phyloP scores from a whole-genome alignment of 2,113 vertebrate species.

The Phocoena sinus region DNA sequence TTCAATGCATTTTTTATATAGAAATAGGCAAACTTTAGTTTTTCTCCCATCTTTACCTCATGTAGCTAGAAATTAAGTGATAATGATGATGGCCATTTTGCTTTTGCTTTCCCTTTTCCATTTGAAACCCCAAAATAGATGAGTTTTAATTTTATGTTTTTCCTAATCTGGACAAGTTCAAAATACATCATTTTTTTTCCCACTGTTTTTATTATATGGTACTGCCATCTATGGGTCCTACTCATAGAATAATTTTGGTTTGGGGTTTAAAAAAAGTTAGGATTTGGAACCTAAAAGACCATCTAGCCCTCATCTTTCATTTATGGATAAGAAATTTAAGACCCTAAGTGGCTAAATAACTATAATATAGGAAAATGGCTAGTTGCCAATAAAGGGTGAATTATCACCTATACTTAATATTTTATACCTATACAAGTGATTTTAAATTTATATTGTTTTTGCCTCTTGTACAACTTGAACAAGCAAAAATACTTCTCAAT shows the following conservation, averaged over 20 bases:
- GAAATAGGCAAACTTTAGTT: not conserved
- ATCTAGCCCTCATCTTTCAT: not conserved
- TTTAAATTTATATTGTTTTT: not conserved
- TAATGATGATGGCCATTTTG: not conserved
- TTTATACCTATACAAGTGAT: not conserved
- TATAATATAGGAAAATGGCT: not conserved
- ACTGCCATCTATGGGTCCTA: slow-evolving; percentile 62
- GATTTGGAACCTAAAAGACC: not conserved
- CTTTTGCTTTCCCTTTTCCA: not conserved
- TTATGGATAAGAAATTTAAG: not conserved
- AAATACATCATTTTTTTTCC: not conserved
- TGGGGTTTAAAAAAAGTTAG: not conserved
- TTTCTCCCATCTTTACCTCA: not conserved
- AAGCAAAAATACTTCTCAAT: not conserved
- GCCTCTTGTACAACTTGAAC: not conserved
- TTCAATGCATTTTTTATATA: not conserved
- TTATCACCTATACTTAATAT: not conserved
- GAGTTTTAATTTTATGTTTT: not conserved
- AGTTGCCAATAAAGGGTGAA: not conserved
- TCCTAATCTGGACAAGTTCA: not conserved
- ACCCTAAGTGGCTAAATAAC: not conserved
- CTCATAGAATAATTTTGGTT: slow-evolving; percentile 34
- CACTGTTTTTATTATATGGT: slow-evolving; percentile 56
- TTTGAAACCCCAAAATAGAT: not conserved
- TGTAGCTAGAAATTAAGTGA: not conserved